Evolutionary conservation across 2,797 vertebrate genomes (phyloP), one percentile per base, ranked within the genome.

Genomic region (Falco naumanni): DNA sequence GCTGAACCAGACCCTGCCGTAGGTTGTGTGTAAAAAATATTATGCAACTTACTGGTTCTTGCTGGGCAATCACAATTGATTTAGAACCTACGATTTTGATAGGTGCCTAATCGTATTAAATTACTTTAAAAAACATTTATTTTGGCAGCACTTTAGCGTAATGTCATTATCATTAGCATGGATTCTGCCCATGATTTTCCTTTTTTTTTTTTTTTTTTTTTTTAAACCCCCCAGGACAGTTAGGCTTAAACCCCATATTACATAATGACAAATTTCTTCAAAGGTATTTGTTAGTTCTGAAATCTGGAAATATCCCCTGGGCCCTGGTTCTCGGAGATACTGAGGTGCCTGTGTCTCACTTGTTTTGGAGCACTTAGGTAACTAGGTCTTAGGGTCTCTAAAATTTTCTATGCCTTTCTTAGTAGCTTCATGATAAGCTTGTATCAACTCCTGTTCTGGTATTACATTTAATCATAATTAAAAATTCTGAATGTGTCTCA

Each of bases 261-360:
- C 39, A 59, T 34, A 39, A 16, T 6, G 10, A 6, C 13, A 34
- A 0, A 25, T 45, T 59, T 43, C 48, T 68, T 76, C 10, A 25
- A 65, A 29, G 33, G 19, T 19, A 3, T 37, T 66, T 28, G 24
- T 18, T 59, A 48, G 29, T 4, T 53, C 50, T 57, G 54, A 80
- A 75, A 60, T 53, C 28, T 43, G 63, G 33, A 60, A 81, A 18
- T 57, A 39, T 1, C 12, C 29, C 20, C 21, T n/a, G 47, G 61
- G 41, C 37, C 0, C 0, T 11, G 11, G 14, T 22, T 76, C 34
- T 26, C 8, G 41, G 33, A 69, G 19, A 8, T 39, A 11, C 1
- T 12, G 16, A 31, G 22, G 50, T 84, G 22, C 17, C 41, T 26
- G 17, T 18, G 2, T 26, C 61, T 84, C 28, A 20, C 8, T 69